Percentiles rank a stretch among this genome's conserved stretches.
Conservation (phyloP, 1,140 invertebrate species). For the Drosophila nigromelanica region DNA sequence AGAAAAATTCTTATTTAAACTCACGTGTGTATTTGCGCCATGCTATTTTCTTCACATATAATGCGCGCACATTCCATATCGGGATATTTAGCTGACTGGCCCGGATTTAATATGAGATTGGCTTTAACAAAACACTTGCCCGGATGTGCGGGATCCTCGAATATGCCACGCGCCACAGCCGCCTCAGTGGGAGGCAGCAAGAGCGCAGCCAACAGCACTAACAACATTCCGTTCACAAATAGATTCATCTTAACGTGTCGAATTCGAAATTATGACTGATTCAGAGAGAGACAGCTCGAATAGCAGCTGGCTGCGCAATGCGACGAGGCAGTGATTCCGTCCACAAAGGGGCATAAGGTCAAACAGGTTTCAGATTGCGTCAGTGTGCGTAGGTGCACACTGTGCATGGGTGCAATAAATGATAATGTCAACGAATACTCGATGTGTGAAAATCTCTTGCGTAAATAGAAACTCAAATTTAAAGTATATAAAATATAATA, state of each 20-base stretch:
- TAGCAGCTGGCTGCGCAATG: neutral
- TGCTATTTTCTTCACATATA: slow-evolving; percentile 3
- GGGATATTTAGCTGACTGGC: slow-evolving; percentile 1
- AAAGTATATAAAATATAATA: too few relatives aligned
- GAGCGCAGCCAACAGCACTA: neutral
- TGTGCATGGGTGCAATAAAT: neutral
- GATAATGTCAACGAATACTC: neutral
- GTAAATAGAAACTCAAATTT: too few relatives aligned
- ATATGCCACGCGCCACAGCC: slow-evolving; percentile 6
- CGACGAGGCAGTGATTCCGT: neutral
- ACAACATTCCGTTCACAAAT: slow-evolving; percentile 24
- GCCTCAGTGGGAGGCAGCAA: slow-evolving; percentile 4
- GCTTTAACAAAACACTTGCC: slow-evolving; percentile 27
- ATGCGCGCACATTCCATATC: slow-evolving; percentile 9
- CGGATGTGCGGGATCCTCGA: slow-evolving; percentile 18
- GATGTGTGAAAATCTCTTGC: neutral
- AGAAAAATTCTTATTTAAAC: neutral
- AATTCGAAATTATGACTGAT: slow-evolving; percentile 24
- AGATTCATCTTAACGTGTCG: slow-evolving; percentile 20
- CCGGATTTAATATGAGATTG: slow-evolving; percentile 12
- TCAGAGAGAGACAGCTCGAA: neutral
- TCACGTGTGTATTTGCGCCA: slow-evolving; percentile 14
- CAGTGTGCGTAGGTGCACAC: neutral
- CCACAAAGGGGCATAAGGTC: neutral
- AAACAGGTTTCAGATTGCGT: slow-evolving; percentile 27